These are phyloP conservation scores for Sphaerophoria rueppellii DNA, from an alignment of 2,888 invertebrate species.

Conservation along the genomic window DNA sequence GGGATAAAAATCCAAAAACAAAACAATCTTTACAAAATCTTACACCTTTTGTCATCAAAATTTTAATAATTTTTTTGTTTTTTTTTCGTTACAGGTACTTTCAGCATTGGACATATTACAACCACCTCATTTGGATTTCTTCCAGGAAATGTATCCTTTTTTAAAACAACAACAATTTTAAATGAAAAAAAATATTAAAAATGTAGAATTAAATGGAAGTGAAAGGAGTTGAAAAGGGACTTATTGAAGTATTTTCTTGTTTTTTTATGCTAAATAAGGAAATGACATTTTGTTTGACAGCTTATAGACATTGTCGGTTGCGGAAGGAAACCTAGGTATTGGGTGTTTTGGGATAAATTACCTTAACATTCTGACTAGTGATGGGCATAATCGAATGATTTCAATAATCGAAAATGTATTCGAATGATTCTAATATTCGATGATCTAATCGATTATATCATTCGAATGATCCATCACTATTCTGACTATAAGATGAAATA, in stretches of 20 bases:
- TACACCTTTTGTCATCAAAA: constrained; percentile 31
- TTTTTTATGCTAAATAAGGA: neutral
- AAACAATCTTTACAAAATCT: constrained; percentile 24
- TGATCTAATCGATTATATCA: no score
- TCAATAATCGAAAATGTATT: no score
- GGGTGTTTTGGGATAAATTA: no score
- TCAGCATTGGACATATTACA: constrained; percentile 99
- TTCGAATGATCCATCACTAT: no score
- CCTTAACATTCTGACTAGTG: no score
- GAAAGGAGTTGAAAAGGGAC: neutral
- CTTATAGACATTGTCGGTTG: no score
- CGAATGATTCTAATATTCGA: no score
- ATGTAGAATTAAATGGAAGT: neutral
- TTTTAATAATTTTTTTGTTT: constrained; percentile 55
- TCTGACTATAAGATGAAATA: no score
- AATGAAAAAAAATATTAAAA: constrained; percentile 51
- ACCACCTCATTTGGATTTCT: constrained; percentile 99
- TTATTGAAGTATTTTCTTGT: neutral
- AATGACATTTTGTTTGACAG: neutral
- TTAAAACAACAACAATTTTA: constrained; percentile 62
- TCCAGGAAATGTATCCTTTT: constrained; percentile 99
- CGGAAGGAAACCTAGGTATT: no score
- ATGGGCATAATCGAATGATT: no score
- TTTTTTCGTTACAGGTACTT: constrained; percentile 89
- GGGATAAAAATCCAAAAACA: constrained; percentile 7